Evolutionary conservation across 2,113 vertebrate genomes (phyloP).

Genomic region (Zonotrichia leucophrys): DNA sequence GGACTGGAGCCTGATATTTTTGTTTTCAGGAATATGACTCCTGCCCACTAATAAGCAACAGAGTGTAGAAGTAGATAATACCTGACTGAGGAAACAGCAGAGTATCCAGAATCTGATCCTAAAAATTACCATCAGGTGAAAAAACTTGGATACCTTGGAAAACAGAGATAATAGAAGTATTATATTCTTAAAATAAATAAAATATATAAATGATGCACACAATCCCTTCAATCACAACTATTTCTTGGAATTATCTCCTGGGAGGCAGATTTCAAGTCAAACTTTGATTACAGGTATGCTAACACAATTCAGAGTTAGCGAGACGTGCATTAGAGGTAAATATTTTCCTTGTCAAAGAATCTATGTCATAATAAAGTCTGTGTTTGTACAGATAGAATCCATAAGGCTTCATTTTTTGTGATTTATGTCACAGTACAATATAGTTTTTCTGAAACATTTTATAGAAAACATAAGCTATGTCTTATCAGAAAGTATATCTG

Average conservation of each 20-base stretch:
- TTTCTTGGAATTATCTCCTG: not conserved
- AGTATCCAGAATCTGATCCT: not conserved
- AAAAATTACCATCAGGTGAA: not conserved
- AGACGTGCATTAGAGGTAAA: not conserved
- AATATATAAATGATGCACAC: not conserved
- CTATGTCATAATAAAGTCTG: not conserved
- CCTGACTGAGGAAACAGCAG: not conserved
- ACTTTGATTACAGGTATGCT: not conserved
- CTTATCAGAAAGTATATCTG: not conserved
- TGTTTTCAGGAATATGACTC: not conserved
- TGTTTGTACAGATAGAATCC: not conserved
- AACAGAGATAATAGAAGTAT: not conserved
- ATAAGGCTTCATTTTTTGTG: not conserved
- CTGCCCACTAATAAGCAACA: not conserved
- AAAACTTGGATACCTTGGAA: not conserved
- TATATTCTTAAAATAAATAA: not conserved
- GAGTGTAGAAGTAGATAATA: not conserved
- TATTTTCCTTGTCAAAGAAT: not conserved
- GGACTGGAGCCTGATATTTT: not conserved
- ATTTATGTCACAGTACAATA: not conserved
- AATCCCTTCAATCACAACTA: not conserved
- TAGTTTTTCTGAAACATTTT: not conserved
- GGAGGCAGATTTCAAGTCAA: not conserved
- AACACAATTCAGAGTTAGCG: not conserved
- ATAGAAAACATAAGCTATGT: not conserved